Evolutionary conservation across 2,113 vertebrate genomes (phyloP).

Genomic region (Brachionichthys hirsutus): DNA sequence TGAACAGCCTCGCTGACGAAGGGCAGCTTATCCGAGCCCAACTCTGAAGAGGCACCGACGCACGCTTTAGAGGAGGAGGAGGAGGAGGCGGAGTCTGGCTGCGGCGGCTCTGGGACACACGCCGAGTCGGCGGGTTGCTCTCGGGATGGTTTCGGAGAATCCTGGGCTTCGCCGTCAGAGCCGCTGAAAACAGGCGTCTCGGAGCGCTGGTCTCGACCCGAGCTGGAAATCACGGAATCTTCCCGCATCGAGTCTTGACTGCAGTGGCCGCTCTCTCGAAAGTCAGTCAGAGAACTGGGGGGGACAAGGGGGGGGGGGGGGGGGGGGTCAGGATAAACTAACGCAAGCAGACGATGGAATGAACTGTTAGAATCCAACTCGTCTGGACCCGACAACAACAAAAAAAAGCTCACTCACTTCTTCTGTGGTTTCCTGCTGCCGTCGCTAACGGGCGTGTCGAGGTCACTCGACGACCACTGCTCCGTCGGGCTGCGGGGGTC

Average conservation of each 20-base stretch:
- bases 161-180: constrained; percentile 57
- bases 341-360: not conserved
- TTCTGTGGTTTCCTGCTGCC: constrained; percentile 69
- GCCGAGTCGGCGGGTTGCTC: constrained; percentile 4
- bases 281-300: constrained; percentile 48
- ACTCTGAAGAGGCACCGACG: not conserved
- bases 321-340: not conserved
- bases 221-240: constrained; percentile 67
- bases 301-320: constrained; percentile 9
- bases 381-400: too few species aligned
- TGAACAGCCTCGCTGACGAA: constrained; percentile 1
- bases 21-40: not conserved
- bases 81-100: not conserved
- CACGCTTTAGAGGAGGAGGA: not conserved
- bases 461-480: constrained; percentile 75
- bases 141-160: not conserved
- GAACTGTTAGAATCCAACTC: too few species aligned
- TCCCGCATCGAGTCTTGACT: constrained; percentile 76
- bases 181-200: constrained; percentile 60
- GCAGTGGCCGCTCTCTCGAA: constrained; percentile 60
- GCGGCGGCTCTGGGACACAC: constrained; percentile 5
- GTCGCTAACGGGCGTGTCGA: constrained; percentile 61
- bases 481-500: constrained; percentile 78
- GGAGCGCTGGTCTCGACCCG: constrained; percentile 50
- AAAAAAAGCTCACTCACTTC: constrained; percentile 79